Base-by-base conservation (phyloP, 2,797 vertebrate species). In the Poecile montanus region DNA sequence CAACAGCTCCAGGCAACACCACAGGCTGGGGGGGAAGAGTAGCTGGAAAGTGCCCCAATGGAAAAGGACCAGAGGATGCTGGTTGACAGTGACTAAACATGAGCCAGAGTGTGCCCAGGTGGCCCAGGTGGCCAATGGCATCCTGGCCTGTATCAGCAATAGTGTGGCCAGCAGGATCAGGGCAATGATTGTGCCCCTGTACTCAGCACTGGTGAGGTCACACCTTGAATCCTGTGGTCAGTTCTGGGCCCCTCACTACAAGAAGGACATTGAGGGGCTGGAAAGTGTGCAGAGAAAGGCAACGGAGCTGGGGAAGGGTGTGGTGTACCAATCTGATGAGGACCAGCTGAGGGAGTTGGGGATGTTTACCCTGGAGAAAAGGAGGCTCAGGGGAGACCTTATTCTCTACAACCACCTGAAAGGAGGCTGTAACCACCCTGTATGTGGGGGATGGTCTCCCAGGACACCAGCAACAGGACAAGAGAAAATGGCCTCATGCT, bases 41-140 rank as follows among this genome's bases (percentile, higher is more conserved):
- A 47, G 6, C 53, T 54, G 70, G 30, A 48, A 61, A 16, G 34
- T 1, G 4, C 5, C 16, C 2, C 13, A 21, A 0, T 6, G 13
- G 34, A 32, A 48, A 42, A 61, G 10, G 40, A 36, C 4, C 22
- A 44, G 14, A 3, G 11, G 7, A 2, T 48, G 14, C 3, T 68
- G 40, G 7, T 48, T 26, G 22, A 34, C 29, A 7, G 9, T 23
- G 34, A 17, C 47, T 54, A 13, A 60, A 40, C 4, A 1, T 48
- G 34, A 29, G 22, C 42, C 56, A 6, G 1, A 38, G 1, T 61
- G 30, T 61, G 47, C 21, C 20, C 40, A 54, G 21, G 17, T 47
- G 17, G 10, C 47, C 25, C 13, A 47, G 16, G 67, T 27, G 2
- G 1, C 34, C 54, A 54, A 0, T 22, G 68, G 12, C 21, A 61